Evolutionary conservation across 2,888 invertebrate genomes (phyloP).

Genomic region (Scaptomyza reducta): DNA sequence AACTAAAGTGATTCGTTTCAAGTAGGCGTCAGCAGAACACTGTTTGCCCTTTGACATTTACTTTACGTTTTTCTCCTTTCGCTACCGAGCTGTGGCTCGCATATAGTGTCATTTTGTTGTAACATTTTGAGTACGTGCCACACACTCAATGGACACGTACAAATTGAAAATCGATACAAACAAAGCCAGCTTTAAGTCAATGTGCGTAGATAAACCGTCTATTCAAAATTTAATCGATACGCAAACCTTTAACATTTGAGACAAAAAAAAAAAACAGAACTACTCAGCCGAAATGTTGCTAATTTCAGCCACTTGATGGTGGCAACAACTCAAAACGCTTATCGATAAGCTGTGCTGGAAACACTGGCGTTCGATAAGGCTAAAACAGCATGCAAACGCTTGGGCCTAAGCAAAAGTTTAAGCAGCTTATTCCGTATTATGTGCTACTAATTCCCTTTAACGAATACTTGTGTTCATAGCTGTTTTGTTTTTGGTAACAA

Average conservation of each 20-base stretch:
- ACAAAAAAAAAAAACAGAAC: neutral
- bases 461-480: slow-evolving; percentile 3
- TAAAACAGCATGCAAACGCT: slow-evolving; percentile 2
- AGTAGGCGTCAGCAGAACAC: slow-evolving; percentile 35
- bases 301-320: neutral
- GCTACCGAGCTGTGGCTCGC: neutral
- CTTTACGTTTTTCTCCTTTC: slow-evolving; percentile 4
- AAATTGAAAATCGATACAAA: slow-evolving; percentile 68
- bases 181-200: slow-evolving; percentile 27
- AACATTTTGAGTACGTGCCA: slow-evolving; percentile 42
- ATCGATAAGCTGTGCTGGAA: slow-evolving; percentile 29
- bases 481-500: slow-evolving; percentile 16
- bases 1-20: slow-evolving; percentile 1
- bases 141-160: slow-evolving; percentile 38
- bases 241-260: neutral
- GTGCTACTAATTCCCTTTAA: slow-evolving; percentile 12
- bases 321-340: slow-evolving; percentile 31
- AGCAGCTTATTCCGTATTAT: slow-evolving; percentile 37
- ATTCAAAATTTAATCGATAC: slow-evolving; percentile 46
- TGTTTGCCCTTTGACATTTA: slow-evolving; percentile 70
- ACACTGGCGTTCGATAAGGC: slow-evolving; percentile 3
- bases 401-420: slow-evolving; percentile 13
- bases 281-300: neutral
- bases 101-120: slow-evolving; percentile 28
- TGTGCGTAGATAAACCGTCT: slow-evolving; percentile 14